phyloP scores from a whole-genome alignment of 2,888 invertebrate species.

The Galerucella nymphaeae region DNA sequence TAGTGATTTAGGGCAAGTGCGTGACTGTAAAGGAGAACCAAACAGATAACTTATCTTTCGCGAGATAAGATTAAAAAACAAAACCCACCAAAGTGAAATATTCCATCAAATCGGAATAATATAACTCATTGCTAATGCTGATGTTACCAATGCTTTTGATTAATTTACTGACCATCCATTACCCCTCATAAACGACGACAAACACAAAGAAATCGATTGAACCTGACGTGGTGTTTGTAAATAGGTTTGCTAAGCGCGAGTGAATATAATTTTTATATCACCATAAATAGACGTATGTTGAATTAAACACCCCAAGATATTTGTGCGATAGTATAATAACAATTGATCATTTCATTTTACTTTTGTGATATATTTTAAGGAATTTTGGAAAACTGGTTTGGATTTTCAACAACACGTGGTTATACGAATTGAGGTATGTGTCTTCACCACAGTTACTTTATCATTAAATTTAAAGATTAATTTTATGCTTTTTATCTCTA shows the following conservation, averaged over 20 bases:
- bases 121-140: not conserved
- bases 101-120: slow-evolving; percentile 23
- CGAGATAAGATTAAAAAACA: slow-evolving; percentile 41
- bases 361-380: too few relatives aligned
- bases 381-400: not conserved
- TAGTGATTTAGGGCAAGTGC: slow-evolving; percentile 3
- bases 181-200: slow-evolving; percentile 19
- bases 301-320: slow-evolving; percentile 30
- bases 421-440: slow-evolving; percentile 4
- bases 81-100: slow-evolving; percentile 29
- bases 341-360: not conserved
- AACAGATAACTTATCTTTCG: slow-evolving; percentile 42
- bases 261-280: slow-evolving; percentile 18
- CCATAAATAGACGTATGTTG: slow-evolving; percentile 26
- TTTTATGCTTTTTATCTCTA: not conserved
- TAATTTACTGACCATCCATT: slow-evolving; percentile 10
- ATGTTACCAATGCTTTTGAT: slow-evolving; percentile 4
- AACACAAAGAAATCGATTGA: slow-evolving; percentile 41
- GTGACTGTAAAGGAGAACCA: slow-evolving; percentile 35
- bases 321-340: not conserved
- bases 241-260: slow-evolving; percentile 31
- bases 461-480: not conserved
- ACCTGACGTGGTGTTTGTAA: slow-evolving; percentile 47
- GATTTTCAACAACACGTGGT: slow-evolving; percentile 6
- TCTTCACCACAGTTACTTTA: not conserved